Percentiles rank a stretch among this genome's conserved stretches.
Conservation (phyloP, 1,140 invertebrate species). For the Platorchestia sp. region DNA sequence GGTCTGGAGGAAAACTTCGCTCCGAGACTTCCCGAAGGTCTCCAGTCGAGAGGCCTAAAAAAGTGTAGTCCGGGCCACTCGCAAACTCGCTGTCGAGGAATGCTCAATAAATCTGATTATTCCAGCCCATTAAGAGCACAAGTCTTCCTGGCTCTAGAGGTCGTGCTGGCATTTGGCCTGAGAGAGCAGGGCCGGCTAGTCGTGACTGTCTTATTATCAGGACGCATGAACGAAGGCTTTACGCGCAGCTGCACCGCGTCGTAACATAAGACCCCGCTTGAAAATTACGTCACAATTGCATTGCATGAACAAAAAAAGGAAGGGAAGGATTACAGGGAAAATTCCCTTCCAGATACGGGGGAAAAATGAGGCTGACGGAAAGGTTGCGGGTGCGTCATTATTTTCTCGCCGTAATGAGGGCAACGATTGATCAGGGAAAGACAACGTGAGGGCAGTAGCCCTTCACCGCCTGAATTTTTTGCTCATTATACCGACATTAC, state of each 20-base stretch:
- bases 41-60: neutral
- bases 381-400: neutral
- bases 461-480: no score
- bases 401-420: neutral
- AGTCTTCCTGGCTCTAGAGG: neutral
- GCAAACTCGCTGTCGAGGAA: neutral
- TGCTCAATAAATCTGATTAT: slow-evolving; percentile 47
- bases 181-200: neutral
- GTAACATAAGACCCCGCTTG: no score
- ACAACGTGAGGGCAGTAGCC: neutral
- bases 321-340: neutral
- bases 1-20: neutral
- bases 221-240: neutral
- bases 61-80: neutral
- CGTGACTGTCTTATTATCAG: neutral
- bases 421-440: no score
- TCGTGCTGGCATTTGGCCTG: neutral
- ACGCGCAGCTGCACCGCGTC: neutral
- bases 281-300: no score
- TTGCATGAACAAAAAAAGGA: neutral
- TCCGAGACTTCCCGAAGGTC: no score
- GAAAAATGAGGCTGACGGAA: neutral
- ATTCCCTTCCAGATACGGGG: neutral
- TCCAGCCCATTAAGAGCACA: slow-evolving; percentile 29
- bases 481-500: no score